Percentiles rank a stretch among this genome's conserved stretches.
Conservation (phyloP, 2,797 vertebrate species). For the Molossus molossus region DNA sequence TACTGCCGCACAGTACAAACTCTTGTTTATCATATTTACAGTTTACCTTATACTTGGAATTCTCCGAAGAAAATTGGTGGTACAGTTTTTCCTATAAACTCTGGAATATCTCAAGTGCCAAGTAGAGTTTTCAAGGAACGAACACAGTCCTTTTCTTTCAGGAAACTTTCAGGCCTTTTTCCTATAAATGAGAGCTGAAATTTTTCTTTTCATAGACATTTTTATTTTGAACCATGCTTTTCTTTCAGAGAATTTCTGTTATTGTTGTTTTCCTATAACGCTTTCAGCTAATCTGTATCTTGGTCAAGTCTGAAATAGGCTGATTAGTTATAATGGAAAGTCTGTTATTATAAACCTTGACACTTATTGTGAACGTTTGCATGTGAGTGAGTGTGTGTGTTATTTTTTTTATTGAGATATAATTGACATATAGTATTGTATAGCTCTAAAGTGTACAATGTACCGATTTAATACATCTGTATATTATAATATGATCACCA, state of each 20-base stretch:
- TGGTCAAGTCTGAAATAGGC: constrained; percentile 1
- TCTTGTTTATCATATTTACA: not conserved
- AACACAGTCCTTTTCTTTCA: not conserved
- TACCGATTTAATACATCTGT: not conserved
- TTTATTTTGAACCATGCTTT: constrained; percentile 56
- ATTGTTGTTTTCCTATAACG: not conserved
- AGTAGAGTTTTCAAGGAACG: not conserved
- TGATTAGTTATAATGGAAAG: constrained; percentile 16
- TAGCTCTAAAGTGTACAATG: not conserved
- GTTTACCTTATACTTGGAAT: not conserved
- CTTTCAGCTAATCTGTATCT: constrained; percentile 15
- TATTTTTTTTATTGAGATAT: constrained; percentile 12
- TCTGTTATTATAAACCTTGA: not conserved
- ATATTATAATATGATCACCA: not conserved
- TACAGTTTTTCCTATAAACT: not conserved
- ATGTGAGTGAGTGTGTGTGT: not conserved
- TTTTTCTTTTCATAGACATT: constrained; percentile 60
- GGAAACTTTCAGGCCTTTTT: not conserved
- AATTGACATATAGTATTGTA: not conserved
- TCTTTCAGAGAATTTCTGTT: not conserved
- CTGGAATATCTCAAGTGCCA: not conserved
- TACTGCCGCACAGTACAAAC: not conserved
- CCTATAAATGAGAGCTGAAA: not conserved
- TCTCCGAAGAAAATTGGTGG: not conserved
- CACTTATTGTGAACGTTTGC: constrained; percentile 32